Percentiles rank a stretch among this genome's conserved stretches.
These are phyloP conservation scores for Myiozetetes cayanensis DNA, from an alignment of 2,113 vertebrate species.

Conservation along the genomic window DNA sequence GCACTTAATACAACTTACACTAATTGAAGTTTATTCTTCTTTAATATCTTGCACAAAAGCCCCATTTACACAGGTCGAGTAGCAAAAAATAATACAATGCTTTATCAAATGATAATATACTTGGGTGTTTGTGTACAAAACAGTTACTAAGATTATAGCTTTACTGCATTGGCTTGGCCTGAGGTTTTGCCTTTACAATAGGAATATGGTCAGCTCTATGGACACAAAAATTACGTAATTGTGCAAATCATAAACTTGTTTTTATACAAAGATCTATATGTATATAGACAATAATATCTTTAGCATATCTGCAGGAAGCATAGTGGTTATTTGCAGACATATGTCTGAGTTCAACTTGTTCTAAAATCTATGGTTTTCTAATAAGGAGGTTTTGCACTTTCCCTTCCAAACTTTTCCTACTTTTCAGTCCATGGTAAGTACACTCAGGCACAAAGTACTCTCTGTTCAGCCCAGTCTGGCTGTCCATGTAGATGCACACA, in stretches of 20 bases:
- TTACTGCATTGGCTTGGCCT: not conserved
- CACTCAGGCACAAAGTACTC: rapidly evolving
- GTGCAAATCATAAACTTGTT: not conserved
- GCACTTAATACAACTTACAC: not conserved
- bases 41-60: not conserved
- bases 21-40: not conserved
- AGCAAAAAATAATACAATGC: not conserved
- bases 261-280: not conserved
- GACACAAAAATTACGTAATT: not conserved
- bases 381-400: not conserved
- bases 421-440: not conserved
- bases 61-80: not conserved
- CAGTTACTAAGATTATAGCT: not conserved
- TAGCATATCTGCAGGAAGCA: not conserved
- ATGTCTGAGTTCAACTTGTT: not conserved
- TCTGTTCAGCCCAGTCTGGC: not conserved
- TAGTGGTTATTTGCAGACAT: not conserved
- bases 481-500: rapidly evolving
- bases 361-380: not conserved
- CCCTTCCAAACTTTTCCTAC: not conserved
- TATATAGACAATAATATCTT: not conserved
- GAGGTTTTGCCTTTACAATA: not conserved
- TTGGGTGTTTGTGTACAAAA: not conserved
- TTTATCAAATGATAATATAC: not conserved
- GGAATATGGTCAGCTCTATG: not conserved